phyloP scores from a whole-genome alignment of 1,140 invertebrate species.

The Sogatella furcifera region DNA sequence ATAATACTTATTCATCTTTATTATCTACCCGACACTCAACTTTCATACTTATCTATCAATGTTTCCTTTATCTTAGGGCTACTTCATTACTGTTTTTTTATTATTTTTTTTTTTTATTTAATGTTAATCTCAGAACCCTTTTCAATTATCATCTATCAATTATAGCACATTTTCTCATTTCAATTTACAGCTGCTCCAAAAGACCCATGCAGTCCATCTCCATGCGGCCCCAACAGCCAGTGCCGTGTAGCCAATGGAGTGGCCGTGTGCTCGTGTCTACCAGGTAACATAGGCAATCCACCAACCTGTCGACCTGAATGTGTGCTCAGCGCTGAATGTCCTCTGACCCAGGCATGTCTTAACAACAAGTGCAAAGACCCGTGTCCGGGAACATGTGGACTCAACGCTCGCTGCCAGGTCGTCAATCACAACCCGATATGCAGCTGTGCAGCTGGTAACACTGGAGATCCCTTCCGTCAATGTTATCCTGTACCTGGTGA shows the following conservation, averaged over 20 bases:
- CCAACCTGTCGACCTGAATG: constrained; percentile 71
- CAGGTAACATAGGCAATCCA: constrained; percentile 46
- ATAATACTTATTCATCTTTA: no score
- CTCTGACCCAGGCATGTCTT: constrained; percentile 62
- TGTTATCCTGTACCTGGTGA: constrained; percentile 31
- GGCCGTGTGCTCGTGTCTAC: constrained; percentile 54
- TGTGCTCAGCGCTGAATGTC: constrained; percentile 65
- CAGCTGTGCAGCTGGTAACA: constrained; percentile 37
- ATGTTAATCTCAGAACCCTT: no score
- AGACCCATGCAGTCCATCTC: constrained; percentile 39
- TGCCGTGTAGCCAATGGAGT: constrained; percentile 54
- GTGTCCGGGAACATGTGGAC: constrained; percentile 65
- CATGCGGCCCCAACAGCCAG: constrained; percentile 60
- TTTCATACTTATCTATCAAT: no score
- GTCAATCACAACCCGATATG: constrained; percentile 50
- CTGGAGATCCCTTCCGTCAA: constrained; percentile 44
- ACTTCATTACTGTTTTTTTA: no score
- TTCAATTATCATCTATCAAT: no score
- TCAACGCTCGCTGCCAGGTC: constrained; percentile 61
- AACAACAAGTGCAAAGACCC: constrained; percentile 67
- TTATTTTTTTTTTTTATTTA: no score
- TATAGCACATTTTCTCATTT: no score
- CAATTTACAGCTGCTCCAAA: constrained; percentile 13
- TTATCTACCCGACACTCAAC: no score
- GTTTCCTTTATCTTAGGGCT: no score